These are phyloP conservation scores for Macroglossus sobrinus DNA, from an alignment of 2,113 vertebrate genomes.

Conservation along the genomic window DNA sequence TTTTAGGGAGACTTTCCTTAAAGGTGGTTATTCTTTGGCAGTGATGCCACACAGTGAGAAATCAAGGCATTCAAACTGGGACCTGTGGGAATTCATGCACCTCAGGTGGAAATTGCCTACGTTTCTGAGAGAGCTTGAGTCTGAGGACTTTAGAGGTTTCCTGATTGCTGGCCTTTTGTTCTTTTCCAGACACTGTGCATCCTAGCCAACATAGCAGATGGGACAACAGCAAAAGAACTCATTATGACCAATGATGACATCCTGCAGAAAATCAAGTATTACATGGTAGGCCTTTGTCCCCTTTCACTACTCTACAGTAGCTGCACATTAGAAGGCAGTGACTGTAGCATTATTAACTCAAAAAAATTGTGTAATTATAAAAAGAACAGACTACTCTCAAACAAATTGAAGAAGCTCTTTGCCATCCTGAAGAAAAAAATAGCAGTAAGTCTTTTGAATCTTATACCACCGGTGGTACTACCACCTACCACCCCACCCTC, in stretches of 20 bases:
- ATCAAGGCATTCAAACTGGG: neutral
- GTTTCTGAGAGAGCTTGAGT: neutral
- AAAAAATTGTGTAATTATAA: neutral
- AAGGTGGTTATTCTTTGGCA: neutral
- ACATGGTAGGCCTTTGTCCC: slow-evolving; percentile 88
- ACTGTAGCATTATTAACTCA: neutral
- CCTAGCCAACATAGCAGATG: slow-evolving; percentile 97
- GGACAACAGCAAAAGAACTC: slow-evolving; percentile 96
- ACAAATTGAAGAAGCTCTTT: neutral
- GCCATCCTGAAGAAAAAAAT: neutral
- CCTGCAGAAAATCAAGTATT: slow-evolving; percentile 98
- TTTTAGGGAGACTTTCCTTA: neutral
- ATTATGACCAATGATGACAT: slow-evolving; percentile 99
- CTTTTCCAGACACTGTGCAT: slow-evolving; percentile 94
- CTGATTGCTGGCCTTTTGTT: slow-evolving; percentile 43
- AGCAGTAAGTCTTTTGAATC: neutral
- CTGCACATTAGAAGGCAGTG: neutral
- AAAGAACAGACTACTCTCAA: neutral
- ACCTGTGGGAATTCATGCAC: neutral
- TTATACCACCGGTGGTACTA: neutral
- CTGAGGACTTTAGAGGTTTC: neutral
- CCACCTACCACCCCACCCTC: neutral
- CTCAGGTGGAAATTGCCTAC: neutral
- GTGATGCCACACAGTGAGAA: neutral
- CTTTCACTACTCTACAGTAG: neutral